These are phyloP conservation scores for Sciurus vulgaris DNA, from an alignment of 2,797 vertebrate species.

Conservation along the genomic window DNA sequence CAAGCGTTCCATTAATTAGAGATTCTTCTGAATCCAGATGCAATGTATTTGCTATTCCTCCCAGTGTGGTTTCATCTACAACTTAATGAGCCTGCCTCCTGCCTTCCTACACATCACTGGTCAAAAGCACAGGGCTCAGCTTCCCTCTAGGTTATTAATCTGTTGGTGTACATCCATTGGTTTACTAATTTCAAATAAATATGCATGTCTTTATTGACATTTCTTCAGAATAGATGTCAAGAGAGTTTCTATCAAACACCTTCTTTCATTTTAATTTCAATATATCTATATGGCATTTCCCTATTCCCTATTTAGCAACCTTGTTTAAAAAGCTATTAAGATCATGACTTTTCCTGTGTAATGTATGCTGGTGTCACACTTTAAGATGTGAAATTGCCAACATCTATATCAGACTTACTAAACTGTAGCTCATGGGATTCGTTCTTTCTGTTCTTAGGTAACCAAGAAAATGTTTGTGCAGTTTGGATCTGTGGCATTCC, in stretches of 20 bases:
- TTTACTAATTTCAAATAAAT: background rate
- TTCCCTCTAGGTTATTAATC: background rate
- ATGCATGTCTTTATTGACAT: background rate
- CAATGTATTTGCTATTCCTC: background rate
- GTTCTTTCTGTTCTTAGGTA: background rate
- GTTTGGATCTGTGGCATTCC: background rate
- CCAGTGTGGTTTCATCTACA: background rate
- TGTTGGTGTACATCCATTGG: background rate
- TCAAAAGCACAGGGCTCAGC: background rate
- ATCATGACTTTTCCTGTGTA: background rate
- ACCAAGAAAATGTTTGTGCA: background rate
- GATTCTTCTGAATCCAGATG: background rate
- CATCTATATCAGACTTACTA: background rate
- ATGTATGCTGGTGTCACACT: background rate
- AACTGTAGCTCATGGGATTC: background rate
- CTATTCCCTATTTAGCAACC: background rate
- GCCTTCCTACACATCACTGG: background rate
- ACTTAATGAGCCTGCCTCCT: background rate
- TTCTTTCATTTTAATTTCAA: background rate
- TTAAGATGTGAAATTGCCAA: background rate
- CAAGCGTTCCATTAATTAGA: background rate
- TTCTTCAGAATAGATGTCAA: background rate
- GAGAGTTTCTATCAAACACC: background rate
- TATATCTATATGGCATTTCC: background rate
- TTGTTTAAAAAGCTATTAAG: constrained; percentile 9